These are phyloP conservation scores for Falcaria lacertinaria DNA, from an alignment of 2,888 invertebrate species.

Conservation along the genomic window DNA sequence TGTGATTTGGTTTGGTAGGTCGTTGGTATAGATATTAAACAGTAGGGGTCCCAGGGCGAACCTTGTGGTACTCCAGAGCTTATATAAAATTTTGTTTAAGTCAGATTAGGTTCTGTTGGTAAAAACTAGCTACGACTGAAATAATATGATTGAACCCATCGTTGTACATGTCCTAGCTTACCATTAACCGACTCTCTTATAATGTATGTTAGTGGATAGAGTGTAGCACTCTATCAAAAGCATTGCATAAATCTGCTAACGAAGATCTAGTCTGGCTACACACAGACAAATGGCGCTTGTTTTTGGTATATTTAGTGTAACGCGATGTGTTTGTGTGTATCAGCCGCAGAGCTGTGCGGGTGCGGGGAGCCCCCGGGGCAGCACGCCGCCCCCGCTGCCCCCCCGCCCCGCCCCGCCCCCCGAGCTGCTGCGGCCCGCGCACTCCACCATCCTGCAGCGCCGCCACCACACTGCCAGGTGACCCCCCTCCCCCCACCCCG, in stretches of 20 bases:
- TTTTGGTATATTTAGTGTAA: not conserved
- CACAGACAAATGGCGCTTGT: no score
- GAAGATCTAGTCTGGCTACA: no score
- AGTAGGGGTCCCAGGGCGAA: conserved; percentile 8
- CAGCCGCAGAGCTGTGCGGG: no score
- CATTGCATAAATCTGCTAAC: no score
- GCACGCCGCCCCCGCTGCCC: conserved; percentile 52
- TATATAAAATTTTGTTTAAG: not conserved
- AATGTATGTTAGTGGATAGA: no score
- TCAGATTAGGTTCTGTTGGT: no score
- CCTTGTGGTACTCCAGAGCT: conserved; percentile 8
- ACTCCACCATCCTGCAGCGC: conserved; percentile 70
- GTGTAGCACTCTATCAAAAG: no score
- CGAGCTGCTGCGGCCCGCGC: conserved; percentile 69
- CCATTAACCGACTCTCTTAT: no score
- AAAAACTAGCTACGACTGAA: no score
- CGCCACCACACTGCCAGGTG: conserved; percentile 47
- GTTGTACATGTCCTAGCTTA: no score
- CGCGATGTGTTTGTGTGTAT: conserved; percentile 2
- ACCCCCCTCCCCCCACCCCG: conserved; percentile 6
- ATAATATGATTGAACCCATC: no score
- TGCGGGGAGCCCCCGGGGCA: conserved; percentile 17
- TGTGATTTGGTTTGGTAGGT: no score
- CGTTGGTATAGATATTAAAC: conserved; percentile 11
- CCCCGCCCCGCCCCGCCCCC: conserved; percentile 66